phyloP scores from a whole-genome alignment of 2,888 invertebrate genomes.

The Drosophila neutralis region DNA sequence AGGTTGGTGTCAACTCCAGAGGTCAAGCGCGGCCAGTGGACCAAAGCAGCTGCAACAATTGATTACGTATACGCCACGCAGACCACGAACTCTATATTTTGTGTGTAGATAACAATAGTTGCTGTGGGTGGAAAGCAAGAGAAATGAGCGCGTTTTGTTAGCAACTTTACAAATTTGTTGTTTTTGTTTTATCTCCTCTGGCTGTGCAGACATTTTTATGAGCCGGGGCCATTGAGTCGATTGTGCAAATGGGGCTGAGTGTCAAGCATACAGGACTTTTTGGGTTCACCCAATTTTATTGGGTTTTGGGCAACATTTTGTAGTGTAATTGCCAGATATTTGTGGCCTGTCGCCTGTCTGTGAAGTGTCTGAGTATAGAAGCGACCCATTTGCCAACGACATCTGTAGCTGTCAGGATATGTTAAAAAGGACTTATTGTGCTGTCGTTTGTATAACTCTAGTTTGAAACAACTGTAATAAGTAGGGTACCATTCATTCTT shows the following conservation, averaged over 20 bases:
- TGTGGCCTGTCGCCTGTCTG: conserved; percentile 42
- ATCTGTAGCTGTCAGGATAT: conserved; percentile 41
- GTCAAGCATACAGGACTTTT: conserved; percentile 47
- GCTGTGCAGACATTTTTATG: conserved; percentile 73
- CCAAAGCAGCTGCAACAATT: conserved; percentile 66
- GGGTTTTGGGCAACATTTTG: conserved; percentile 36
- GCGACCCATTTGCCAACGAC: conserved; percentile 34
- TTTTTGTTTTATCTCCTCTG: conserved; percentile 28
- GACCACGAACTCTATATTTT: conserved; percentile 47
- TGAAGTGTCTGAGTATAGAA: conserved; percentile 34
- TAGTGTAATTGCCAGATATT: conserved; percentile 57
- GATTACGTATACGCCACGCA: conserved; percentile 76
- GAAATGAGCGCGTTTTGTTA: conserved; percentile 38
- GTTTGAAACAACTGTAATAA: conserved; percentile 2
- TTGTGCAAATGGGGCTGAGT: conserved; percentile 12
- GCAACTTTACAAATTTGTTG: conserved; percentile 46
- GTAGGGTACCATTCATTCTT: conserved; percentile 15
- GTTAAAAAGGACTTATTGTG: conserved; percentile 12
- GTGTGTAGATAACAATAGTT: conserved; percentile 52
- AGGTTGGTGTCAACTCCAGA: conserved; percentile 20
- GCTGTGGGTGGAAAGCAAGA: background rate
- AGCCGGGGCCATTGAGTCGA: conserved; percentile 40
- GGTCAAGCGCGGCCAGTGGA: conserved; percentile 47
- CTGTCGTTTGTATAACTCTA: conserved; percentile 5
- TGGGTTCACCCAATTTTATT: conserved; percentile 37